Evolutionary conservation across 2,113 vertebrate genomes (phyloP), one percentile per base, ranked within the genome.

Genomic region (Vireo altiloquus): DNA sequence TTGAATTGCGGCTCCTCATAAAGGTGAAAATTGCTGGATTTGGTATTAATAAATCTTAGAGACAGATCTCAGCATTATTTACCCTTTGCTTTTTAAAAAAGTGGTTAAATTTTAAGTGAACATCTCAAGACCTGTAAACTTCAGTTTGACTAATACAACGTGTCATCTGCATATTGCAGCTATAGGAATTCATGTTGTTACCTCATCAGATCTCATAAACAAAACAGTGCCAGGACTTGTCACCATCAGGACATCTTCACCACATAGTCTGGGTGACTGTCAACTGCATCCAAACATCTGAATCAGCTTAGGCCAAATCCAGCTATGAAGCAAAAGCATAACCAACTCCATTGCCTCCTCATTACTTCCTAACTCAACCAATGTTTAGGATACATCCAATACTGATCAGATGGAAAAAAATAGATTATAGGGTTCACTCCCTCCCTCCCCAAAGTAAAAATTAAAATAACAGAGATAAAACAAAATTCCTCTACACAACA

Each of bases 1-100:
- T 11, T 95, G 90, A 89, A 57, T 42, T 90, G 86, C 76, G 54
- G 59, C 30, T 84, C 61, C 72, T 44, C 79, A 88, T 89, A 59
- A 74, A 63, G 17, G 82, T 59, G 84, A 30, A 69, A 70, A 37
- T 83, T 88, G 33, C n/a, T 86, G 9, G 11, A 76, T 93, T 93
- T 85, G 8, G 19, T 82, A 44, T 44, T 71, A 78, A 57, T 78
- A 91, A 85, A 85, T 87, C 72, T 35, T 53, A 23, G n/a, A 69
- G n/a, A 56, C 27, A 69, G 37, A 70, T 56, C 54, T 64, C 5
- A 4, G 40, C n/a, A 14, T 69, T 86, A 64, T 57, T 80, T 79
- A 72, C 23, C 10, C 72, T 75, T 60, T 70, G 18, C 11, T 66
- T 89, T 78, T 23, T 22, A 14, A 35, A 70, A 72, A 86, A 24